Evolutionary conservation across 2,797 vertebrate genomes (phyloP).

Genomic region (Eidolon dupreanum): DNA sequence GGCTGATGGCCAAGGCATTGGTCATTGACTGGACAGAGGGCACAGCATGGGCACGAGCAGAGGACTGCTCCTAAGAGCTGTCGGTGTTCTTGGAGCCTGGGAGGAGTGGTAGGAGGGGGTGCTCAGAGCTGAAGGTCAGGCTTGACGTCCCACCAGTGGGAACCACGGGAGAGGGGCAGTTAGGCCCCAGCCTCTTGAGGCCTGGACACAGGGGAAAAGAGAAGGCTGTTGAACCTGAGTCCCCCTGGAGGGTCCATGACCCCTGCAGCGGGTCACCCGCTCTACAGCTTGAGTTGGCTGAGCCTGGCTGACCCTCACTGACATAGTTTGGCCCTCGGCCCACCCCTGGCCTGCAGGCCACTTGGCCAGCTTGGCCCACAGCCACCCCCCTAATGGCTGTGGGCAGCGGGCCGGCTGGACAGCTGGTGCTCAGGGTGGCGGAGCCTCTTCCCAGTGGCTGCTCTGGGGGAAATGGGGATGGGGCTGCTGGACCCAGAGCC

Average conservation of each 20-base stretch:
- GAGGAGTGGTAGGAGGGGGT: not conserved
- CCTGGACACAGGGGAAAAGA: not conserved
- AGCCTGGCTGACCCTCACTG: not conserved
- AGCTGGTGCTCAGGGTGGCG: slow-evolving; percentile 69
- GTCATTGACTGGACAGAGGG: slow-evolving; percentile 59
- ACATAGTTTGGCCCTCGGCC: slow-evolving; percentile 53
- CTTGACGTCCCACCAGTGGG: not conserved
- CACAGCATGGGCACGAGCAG: not conserved
- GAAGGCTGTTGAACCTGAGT: not conserved
- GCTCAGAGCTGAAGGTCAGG: not conserved
- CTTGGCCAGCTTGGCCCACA: slow-evolving; percentile 53
- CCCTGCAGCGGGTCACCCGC: not conserved
- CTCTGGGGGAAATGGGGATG: not conserved
- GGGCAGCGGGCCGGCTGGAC: slow-evolving; percentile 50
- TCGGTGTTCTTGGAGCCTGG: not conserved
- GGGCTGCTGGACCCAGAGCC: not conserved
- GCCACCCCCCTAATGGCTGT: slow-evolving; percentile 55
- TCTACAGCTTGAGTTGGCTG: not conserved
- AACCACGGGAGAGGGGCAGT: not conserved
- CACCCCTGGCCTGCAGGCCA: slow-evolving; percentile 43
- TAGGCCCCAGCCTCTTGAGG: not conserved
- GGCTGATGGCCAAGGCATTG: not conserved
- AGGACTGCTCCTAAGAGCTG: not conserved
- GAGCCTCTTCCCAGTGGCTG: slow-evolving; percentile 34
- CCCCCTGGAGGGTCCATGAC: not conserved